Percentiles rank a stretch among this genome's conserved stretches.
These are phyloP conservation scores for Orthosia gracilis DNA, from an alignment of 2,888 invertebrate genomes.

Conservation along the genomic window DNA sequence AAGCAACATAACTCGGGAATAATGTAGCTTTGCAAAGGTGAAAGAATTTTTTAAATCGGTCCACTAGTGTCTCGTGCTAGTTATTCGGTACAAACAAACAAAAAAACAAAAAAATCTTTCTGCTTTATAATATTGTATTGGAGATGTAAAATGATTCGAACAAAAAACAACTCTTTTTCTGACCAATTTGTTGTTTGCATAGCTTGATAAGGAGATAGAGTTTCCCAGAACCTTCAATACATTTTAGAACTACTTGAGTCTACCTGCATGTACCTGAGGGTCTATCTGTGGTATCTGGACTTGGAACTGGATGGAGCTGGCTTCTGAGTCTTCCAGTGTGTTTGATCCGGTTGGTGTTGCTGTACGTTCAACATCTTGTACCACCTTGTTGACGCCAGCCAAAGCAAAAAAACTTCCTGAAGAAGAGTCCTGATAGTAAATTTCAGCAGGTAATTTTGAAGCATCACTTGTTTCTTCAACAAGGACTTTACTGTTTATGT, in stretches of 20 bases:
- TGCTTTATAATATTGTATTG: too few relatives aligned
- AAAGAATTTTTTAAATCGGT: too few relatives aligned
- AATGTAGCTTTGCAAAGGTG: too few relatives aligned
- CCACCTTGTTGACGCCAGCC: not conserved
- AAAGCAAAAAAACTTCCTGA: conserved; percentile 8
- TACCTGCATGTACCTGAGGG: not conserved
- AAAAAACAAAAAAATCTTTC: too few relatives aligned
- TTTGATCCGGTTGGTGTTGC: too few relatives aligned
- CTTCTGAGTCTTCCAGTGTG: conserved; percentile 13
- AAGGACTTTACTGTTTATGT: too few relatives aligned
- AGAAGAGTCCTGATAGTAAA: not conserved
- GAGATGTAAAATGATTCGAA: conserved; percentile 19
- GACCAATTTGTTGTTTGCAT: conserved; percentile 5
- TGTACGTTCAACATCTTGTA: not conserved
- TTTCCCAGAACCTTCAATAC: conserved; percentile 3
- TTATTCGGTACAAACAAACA: too few relatives aligned
- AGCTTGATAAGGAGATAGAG: not conserved
- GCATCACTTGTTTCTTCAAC: too few relatives aligned
- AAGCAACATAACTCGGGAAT: too few relatives aligned
- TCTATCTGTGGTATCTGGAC: conserved; percentile 2
- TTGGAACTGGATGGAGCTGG: conserved; percentile 6
- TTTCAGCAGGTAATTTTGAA: conserved; percentile 9
- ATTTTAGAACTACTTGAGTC: conserved; percentile 7
- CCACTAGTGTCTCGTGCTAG: too few relatives aligned
- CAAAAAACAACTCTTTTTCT: too few relatives aligned